Percentiles rank a stretch among this genome's conserved stretches.
Conservation (phyloP, 2,888 invertebrate species). For the Lithodes maja region DNA sequence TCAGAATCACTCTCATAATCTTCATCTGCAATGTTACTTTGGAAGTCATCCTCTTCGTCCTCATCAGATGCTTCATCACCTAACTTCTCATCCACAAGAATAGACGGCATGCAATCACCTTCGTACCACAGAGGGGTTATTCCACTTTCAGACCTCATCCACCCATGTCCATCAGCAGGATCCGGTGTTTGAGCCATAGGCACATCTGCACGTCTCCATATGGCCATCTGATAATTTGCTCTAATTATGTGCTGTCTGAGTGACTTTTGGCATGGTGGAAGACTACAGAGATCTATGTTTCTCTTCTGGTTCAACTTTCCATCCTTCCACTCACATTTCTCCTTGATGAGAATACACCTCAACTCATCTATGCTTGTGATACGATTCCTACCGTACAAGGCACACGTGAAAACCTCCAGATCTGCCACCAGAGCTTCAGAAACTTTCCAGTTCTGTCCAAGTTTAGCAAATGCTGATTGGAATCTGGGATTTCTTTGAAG, state of each 20-base stretch:
- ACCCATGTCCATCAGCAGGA: neutral
- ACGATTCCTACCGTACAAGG: neutral
- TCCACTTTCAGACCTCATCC: neutral
- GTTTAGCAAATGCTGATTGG: slow-evolving; percentile 8
- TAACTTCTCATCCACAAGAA: neutral
- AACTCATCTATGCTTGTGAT: neutral
- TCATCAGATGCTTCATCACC: no score
- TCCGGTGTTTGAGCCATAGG: neutral
- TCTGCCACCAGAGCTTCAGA: neutral
- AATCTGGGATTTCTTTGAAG: neutral
- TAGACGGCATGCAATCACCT: neutral
- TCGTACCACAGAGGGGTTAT: neutral
- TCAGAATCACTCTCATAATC: no score
- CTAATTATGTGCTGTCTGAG: neutral
- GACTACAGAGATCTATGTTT: neutral
- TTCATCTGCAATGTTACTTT: no score
- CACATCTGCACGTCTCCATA: slow-evolving; percentile 6
- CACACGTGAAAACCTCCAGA: neutral
- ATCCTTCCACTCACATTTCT: neutral
- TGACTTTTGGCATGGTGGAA: neutral
- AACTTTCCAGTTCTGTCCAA: neutral
- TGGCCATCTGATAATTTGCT: slow-evolving; percentile 14
- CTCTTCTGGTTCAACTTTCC: neutral
- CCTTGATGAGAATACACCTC: slow-evolving; percentile 1
- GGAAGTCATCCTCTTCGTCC: no score